These are phyloP conservation scores for Thumatha senex DNA, from an alignment of 2,888 invertebrate genomes.

Conservation along the genomic window DNA sequence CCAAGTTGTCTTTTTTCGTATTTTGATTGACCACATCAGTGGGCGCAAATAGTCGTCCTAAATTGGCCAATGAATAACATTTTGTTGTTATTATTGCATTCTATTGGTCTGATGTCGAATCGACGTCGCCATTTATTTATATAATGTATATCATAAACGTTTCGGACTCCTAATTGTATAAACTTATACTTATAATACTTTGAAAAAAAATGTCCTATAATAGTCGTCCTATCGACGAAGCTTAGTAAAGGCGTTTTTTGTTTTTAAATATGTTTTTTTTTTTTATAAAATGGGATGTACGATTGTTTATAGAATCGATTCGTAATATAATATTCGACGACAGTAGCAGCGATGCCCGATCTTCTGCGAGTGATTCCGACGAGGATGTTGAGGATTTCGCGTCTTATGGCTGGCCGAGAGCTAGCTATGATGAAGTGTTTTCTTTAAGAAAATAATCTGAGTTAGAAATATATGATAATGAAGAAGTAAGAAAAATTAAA, in stretches of 20 bases:
- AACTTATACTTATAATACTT: too few species aligned
- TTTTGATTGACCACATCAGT: too few species aligned
- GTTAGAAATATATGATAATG: neutral
- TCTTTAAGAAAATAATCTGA: neutral
- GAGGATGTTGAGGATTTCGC: conserved; percentile 3
- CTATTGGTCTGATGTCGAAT: too few species aligned
- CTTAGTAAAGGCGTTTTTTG: neutral
- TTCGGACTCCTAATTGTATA: neutral
- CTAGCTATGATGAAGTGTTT: conserved; percentile 5
- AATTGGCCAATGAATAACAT: too few species aligned
- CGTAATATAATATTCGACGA: conserved; percentile 3
- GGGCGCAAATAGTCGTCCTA: too few species aligned
- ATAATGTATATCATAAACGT: too few species aligned
- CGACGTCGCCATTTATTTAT: too few species aligned
- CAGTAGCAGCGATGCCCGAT: neutral
- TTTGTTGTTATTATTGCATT: too few species aligned
- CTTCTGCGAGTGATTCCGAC: neutral
- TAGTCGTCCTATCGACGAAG: conserved; percentile 1
- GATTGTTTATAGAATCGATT: conserved; percentile 2
- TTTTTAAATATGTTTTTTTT: neutral
- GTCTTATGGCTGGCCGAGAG: conserved; percentile 2
- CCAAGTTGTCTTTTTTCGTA: too few species aligned
- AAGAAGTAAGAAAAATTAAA: neutral
- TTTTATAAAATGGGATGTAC: neutral
- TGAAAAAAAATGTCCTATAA: neutral